Conservation (phyloP, 1,140 invertebrate genomes). For the Drosophila tristis region DNA sequence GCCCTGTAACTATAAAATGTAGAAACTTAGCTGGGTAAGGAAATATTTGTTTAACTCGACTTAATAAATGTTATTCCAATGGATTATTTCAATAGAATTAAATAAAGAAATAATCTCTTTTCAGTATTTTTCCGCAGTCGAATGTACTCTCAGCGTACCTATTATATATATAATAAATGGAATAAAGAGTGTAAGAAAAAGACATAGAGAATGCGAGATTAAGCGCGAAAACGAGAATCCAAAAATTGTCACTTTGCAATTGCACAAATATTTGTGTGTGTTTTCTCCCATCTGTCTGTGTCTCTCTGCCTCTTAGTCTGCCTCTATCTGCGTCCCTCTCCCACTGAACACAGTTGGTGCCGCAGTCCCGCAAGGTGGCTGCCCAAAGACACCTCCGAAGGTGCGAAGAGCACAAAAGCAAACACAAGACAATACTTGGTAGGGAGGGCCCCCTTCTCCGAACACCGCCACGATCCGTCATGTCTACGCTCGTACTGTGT, state of each 20-base stretch:
- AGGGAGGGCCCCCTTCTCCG: slow-evolving; percentile 5
- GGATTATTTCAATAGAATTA: neutral
- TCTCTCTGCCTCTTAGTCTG: slow-evolving; percentile 4
- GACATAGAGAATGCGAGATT: too few species aligned
- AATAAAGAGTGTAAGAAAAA: neutral
- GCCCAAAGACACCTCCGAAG: slow-evolving; percentile 31
- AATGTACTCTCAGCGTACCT: slow-evolving; percentile 11
- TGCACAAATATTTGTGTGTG: slow-evolving; percentile 63
- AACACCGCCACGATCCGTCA: too few species aligned
- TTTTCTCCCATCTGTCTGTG: slow-evolving; percentile 24
- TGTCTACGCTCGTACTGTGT: slow-evolving; percentile 31
- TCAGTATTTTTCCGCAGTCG: slow-evolving; percentile 4
- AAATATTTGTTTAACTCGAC: too few species aligned
- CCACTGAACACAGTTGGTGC: neutral
- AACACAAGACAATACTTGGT: slow-evolving; percentile 48
- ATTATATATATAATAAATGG: slow-evolving; percentile 28
- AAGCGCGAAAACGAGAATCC: slow-evolving; percentile 1
- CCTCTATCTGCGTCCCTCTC: neutral
- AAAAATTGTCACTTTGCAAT: slow-evolving; percentile 52
- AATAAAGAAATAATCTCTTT: neutral
- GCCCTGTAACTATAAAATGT: neutral
- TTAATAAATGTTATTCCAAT: neutral
- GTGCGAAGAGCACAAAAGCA: slow-evolving; percentile 64
- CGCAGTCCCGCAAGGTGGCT: slow-evolving; percentile 39
- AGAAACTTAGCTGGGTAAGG: too few species aligned